A percentile compares a stretch with the other conserved stretches of the same genome.
Evolutionary conservation across 2,888 invertebrate genomes (phyloP).

Genomic region (Cryptus viduatorius): DNA sequence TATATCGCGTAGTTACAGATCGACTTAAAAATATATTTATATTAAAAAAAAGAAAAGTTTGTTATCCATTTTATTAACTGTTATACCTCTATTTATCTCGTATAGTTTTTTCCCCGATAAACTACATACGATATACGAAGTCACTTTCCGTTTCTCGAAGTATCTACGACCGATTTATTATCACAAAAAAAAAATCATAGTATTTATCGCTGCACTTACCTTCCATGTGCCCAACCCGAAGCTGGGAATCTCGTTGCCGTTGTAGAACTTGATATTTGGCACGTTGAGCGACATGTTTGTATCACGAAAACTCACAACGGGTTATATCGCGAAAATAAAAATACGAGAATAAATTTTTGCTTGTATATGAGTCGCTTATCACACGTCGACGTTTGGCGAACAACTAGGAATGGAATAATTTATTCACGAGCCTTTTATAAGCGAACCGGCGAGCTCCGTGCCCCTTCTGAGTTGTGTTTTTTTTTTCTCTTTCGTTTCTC

Average conservation of each 20-base stretch:
- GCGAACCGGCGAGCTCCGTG: conserved; percentile 34
- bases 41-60: background rate
- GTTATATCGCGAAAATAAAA: background rate
- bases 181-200: background rate
- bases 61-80: background rate
- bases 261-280: conserved; percentile 84
- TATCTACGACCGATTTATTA: background rate
- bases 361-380: conserved; percentile 1
- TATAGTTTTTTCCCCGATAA: background rate
- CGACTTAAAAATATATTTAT: too few species aligned
- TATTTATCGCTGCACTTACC: conserved; percentile 76
- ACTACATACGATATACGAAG: background rate
- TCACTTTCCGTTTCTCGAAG: background rate
- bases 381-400: conserved; percentile 16
- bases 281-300: conserved; percentile 78
- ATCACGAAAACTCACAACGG: background rate
- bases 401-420: conserved; percentile 35
- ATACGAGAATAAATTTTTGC: background rate
- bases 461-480: background rate
- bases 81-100: background rate
- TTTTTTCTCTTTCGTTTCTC: conserved; percentile 20
- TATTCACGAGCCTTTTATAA: conserved; percentile 61
- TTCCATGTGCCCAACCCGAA: conserved; percentile 87
- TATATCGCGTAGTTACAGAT: too few species aligned
- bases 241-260: conserved; percentile 85